Evolutionary conservation across 2,113 vertebrate genomes (phyloP).

Genomic region (human (Homo sapiens)): GRCh38 chr2:109805001-109805500

Average conservation of each 20-base stretch:
- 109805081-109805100: too few relatives aligned
- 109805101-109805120: too few relatives aligned
- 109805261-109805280: not conserved
- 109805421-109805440: not conserved
- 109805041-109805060: too few relatives aligned
- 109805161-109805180: too few relatives aligned
- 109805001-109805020: not conserved
- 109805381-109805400: not conserved
- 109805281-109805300: not conserved
- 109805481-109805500: not conserved
- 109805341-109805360: not conserved
- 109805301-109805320: not conserved
- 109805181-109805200: not conserved
- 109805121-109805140: too few relatives aligned
- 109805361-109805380: not conserved
- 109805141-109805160: too few relatives aligned
- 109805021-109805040: too few relatives aligned
- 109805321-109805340: not conserved
- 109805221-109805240: not conserved
- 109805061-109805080: too few relatives aligned
- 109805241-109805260: not conserved
- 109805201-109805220: not conserved
- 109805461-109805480: not conserved
- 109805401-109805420: not conserved
- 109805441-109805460: not conserved